Percentiles rank a stretch among this genome's conserved stretches.
Conservation (phyloP, 2,888 invertebrate species). For the Lycophotia porphyrea region DNA sequence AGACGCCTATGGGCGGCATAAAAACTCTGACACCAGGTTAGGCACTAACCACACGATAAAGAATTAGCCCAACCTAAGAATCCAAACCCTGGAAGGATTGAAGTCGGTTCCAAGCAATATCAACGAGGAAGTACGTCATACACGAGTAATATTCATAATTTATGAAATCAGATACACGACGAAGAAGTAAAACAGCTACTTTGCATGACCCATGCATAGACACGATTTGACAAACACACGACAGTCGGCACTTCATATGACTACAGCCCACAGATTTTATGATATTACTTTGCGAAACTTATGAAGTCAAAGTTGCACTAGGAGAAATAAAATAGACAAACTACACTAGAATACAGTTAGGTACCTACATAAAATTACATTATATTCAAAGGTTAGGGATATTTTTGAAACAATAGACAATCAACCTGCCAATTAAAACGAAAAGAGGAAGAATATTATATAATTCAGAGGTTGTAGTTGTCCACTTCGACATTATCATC, state of each 20-base stretch:
- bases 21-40: too few species aligned
- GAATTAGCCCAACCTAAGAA: not conserved
- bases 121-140: not conserved
- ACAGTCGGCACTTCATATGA: not conserved
- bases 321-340: not conserved
- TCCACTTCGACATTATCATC: not conserved
- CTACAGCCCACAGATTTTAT: not conserved
- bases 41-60: too few species aligned
- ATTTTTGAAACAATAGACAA: not conserved
- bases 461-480: not conserved
- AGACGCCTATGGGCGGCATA: too few species aligned
- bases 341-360: not conserved
- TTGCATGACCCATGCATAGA: not conserved
- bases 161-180: not conserved
- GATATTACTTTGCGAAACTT: not conserved
- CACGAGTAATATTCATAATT: not conserved
- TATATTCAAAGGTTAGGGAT: not conserved
- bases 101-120: not conserved
- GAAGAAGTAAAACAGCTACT: not conserved
- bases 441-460: not conserved
- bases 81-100: not conserved
- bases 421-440: not conserved
- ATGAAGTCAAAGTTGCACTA: not conserved
- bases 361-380: not conserved
- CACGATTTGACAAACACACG: conserved; percentile 4